Base-by-base conservation (phyloP, 2,797 vertebrate species). In the Acrossocheilus fasciatus region DNA sequence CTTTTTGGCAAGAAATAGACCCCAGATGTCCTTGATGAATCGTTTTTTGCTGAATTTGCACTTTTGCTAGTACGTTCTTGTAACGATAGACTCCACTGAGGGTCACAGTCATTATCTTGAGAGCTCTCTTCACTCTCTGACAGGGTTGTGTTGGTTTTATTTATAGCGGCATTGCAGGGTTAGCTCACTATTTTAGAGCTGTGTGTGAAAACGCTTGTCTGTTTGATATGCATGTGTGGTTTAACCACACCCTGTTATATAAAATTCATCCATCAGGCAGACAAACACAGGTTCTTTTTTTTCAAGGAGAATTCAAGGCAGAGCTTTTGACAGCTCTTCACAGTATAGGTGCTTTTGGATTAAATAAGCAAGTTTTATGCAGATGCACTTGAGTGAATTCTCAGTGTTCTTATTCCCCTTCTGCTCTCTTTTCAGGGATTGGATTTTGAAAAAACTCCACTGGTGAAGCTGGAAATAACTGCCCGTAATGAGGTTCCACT, bases 401-500 rank as follows among this genome's bases (percentile, higher is more conserved):
- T 18, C 14, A 39, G 11, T 34, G 26, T 74, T 72, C 36, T 80
- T 4, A 59, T 8, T 26, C 39, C 34, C n/a, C 1, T n/a, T 50
- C 12, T n/a, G 52, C 36, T 68, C 30, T 69, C 1, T 30, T 87
- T 26, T 18, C n/a, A 98, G 97, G 91, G 95, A 41, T 83, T 97
- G 90, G 95, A 98, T 91, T 95, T 95, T 68, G 97, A 97, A 92
- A 89, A 69, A 2, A 90, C 45, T 57, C 90, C 41, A 1, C 89
- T 91, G 75, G 87, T 95, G 52, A 2, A 88, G 50, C 89, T 98
- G 12, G 92, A 94, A 89, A 91, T 98, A 54, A 90, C 91, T 10
- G 96, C 95, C 0, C 89, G 95, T 84, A 98, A 98, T 0, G 95
- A 96, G 90, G 95, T 89, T 39, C 94, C 95, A 2, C 95, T 97